Evolutionary conservation across 1,140 invertebrate genomes (phyloP).

Genomic region (Drosophila azteca): DNA sequence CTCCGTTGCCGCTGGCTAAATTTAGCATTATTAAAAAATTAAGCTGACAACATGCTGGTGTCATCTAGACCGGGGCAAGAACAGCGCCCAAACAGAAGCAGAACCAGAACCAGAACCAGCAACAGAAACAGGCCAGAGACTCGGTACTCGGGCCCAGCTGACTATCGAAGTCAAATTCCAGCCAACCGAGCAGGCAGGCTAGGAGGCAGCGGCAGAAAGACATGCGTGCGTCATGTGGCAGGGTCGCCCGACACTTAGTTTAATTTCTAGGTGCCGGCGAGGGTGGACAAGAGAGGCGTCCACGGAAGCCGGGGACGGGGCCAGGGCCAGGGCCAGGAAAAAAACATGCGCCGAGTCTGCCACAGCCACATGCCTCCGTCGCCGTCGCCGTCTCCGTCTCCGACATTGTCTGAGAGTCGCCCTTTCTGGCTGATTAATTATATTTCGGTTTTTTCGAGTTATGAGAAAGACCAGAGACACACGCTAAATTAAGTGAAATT

Average conservation of each 20-base stretch:
- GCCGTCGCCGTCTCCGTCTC: neutral
- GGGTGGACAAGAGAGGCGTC: conserved; percentile 19
- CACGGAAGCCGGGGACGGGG: conserved; percentile 3
- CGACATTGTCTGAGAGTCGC: neutral
- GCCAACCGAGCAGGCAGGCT: neutral
- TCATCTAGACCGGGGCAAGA: conserved; percentile 43
- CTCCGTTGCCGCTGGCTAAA: conserved; percentile 59
- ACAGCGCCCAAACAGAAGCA: conserved; percentile 23
- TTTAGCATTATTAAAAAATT: conserved; percentile 82
- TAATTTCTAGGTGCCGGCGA: conserved; percentile 75
- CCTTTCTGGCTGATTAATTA: conserved; percentile 65
- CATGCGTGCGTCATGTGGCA: conserved; percentile 75
- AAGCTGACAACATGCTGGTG: conserved; percentile 75
- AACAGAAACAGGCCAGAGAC: neutral
- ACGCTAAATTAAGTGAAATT: conserved; percentile 74
- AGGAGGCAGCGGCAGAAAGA: conserved; percentile 7
- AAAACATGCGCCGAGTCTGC: conserved; percentile 51
- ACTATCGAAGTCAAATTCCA: conserved; percentile 25
- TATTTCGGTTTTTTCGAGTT: conserved; percentile 63
- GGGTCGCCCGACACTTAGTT: conserved; percentile 72
- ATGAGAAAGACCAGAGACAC: conserved; percentile 54
- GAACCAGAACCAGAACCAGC: neutral
- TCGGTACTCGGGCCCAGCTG: conserved; percentile 7
- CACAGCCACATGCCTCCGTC: conserved; percentile 70
- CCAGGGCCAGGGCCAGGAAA: conserved; percentile 1